Conservation (phyloP, 2,113 vertebrate genomes). For the Tonatia bakeri region DNA sequence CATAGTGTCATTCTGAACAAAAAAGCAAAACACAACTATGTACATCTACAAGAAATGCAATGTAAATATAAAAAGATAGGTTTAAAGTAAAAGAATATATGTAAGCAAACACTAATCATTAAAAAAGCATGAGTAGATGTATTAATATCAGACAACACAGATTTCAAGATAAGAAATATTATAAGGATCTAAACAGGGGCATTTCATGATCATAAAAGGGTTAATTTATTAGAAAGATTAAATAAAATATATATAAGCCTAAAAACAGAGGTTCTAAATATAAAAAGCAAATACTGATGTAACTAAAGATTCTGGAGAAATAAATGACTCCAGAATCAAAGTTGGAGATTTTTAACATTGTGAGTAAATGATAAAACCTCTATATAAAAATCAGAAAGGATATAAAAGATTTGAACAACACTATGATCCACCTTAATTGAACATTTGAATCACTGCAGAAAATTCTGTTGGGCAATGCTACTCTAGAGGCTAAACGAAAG, state of each 20-base stretch:
- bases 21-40: neutral
- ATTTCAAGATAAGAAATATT: slow-evolving; percentile 24
- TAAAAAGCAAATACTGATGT: neutral
- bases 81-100: neutral
- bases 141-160: neutral
- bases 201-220: neutral
- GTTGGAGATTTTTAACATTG: neutral
- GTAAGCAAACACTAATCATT: neutral
- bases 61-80: slow-evolving; percentile 34
- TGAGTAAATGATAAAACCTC: neutral
- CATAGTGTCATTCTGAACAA: neutral
- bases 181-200: neutral
- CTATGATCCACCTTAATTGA: neutral
- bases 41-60: neutral
- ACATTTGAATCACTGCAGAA: neutral
- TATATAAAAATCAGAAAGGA: neutral
- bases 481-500: neutral
- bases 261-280: neutral
- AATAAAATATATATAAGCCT: neutral
- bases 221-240: neutral
- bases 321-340: neutral
- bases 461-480: neutral
- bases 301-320: neutral
- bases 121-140: neutral
- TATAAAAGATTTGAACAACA: neutral